Evolutionary conservation across 1,140 invertebrate genomes (phyloP).

Genomic region (Drosophila virilis): DNA sequence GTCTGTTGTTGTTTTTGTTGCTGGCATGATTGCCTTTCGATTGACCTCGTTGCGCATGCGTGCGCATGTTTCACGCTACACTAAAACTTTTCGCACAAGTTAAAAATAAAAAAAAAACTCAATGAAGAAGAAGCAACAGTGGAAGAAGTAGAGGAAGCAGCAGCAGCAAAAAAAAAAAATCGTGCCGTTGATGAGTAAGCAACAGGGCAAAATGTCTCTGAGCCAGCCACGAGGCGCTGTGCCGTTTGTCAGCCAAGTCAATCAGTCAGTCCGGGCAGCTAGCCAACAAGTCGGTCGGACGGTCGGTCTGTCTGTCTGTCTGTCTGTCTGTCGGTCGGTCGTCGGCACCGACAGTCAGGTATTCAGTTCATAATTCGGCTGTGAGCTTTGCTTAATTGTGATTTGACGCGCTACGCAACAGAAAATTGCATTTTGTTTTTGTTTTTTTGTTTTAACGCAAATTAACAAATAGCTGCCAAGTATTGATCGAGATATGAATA

Average conservation of each 20-base stretch:
- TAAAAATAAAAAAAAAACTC: slow-evolving; percentile 31
- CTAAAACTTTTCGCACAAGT: slow-evolving; percentile 72
- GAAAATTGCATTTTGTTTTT: slow-evolving; percentile 52
- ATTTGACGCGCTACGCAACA: slow-evolving; percentile 44
- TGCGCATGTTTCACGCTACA: slow-evolving; percentile 81
- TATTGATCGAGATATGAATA: slow-evolving; percentile 14
- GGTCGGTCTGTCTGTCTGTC: background rate
- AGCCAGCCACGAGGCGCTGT: slow-evolving; percentile 15
- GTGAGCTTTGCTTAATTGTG: slow-evolving; percentile 57
- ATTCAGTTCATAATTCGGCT: slow-evolving; percentile 38
- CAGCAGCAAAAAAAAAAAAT: slow-evolving; percentile 8
- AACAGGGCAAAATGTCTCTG: slow-evolving; percentile 39
- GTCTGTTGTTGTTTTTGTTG: slow-evolving; percentile 25
- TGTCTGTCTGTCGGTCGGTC: background rate
- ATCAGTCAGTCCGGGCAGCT: slow-evolving; percentile 1
- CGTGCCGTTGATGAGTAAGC: slow-evolving; percentile 74
- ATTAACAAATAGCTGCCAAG: slow-evolving; percentile 64
- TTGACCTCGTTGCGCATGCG: slow-evolving; percentile 81
- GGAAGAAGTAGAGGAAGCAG: background rate
- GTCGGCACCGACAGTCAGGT: slow-evolving; percentile 18
- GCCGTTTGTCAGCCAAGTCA: slow-evolving; percentile 27
- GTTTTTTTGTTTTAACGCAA: slow-evolving; percentile 30
- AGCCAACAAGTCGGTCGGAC: background rate
- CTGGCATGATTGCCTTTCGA: slow-evolving; percentile 76
- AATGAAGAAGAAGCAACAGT: slow-evolving; percentile 3